phyloP scores from a whole-genome alignment of 53 echinoderm and acorn worm genomes.

The Zoroaster sp. region DNA sequence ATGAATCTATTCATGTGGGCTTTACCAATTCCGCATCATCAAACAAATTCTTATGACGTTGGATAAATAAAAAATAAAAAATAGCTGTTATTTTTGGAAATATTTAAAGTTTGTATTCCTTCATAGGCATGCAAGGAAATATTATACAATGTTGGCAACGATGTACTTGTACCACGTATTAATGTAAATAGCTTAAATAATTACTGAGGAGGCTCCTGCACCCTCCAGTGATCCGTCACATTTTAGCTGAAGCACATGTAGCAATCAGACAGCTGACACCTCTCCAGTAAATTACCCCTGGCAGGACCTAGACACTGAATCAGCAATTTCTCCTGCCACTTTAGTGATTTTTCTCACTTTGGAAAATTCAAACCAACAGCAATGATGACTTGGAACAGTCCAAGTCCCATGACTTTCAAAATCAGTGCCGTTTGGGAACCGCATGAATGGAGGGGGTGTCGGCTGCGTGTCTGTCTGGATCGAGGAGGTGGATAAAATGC shows the following conservation, averaged over 20 bases:
- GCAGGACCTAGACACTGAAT: background rate
- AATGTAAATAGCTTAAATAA: background rate
- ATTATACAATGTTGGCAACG: no score
- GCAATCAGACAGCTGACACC: background rate
- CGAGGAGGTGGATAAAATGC: background rate
- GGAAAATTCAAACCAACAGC: background rate
- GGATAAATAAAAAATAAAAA: no score
- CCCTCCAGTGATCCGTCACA: background rate
- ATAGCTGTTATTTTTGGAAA: no score
- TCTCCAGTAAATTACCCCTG: background rate
- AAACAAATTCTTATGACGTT: no score
- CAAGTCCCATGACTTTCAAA: background rate
- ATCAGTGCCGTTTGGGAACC: background rate
- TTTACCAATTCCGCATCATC: no score
- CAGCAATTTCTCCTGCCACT: background rate
- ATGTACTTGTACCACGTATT: no score
- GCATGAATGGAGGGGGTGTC: background rate
- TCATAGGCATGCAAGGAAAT: no score
- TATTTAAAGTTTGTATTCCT: no score
- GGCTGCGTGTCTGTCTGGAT: background rate
- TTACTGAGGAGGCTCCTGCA: background rate
- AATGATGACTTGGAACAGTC: background rate
- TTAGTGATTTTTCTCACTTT: background rate
- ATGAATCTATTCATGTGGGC: no score
- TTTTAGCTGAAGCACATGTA: background rate